Base-by-base conservation (phyloP, 2,113 vertebrate genomes). In the Oenanthe oenanthe region DNA sequence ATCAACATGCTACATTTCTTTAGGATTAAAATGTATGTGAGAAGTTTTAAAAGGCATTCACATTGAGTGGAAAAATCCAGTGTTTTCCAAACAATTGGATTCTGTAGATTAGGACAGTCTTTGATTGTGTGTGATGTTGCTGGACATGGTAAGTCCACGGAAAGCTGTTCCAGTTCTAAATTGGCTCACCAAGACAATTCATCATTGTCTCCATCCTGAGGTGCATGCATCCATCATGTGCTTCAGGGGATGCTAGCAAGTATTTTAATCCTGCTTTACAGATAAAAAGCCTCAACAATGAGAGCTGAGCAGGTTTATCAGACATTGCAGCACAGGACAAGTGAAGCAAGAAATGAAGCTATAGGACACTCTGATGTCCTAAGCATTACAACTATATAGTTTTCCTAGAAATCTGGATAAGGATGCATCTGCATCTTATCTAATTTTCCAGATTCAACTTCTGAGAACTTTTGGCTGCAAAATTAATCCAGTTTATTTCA, bases 201-300 rank as follows among this genome's bases (percentile, higher is more conserved):
- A 74, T 91, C 84, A 66, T 56, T 81, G 87, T 81, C 93, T 87
- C 45, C 40, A 50, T 66, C 42, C 76, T 84, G 65, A 86, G 38
- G 20, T 54, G 17, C 75, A 78, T 10, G 42, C 65, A 93, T 89
- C 77, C 73, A 92, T 88, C 13, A 6, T 63, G 77, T 78, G 57
- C 53, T 91, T 89, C 70, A 78, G 28, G 31, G 45, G 22, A 74
- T 43, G 31, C 53, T 36, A 77, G 77, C 12, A 66, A 83, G 42
- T 81, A 87, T 93, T 95, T 92, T 67, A 95, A 81, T 89, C 51
- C 80, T 78, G 32, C 73, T 61, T 92, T 78, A 75, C 20, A 61
- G 91, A 92, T 84, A 74, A 86, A 93, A 85, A 91, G 53, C 11
- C 22, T 92, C 66, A 71, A 22, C 61, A 88, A 12, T 22, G 43